Conservation (phyloP, 2,888 invertebrate genomes). For the Cryptus viduatorius region DNA sequence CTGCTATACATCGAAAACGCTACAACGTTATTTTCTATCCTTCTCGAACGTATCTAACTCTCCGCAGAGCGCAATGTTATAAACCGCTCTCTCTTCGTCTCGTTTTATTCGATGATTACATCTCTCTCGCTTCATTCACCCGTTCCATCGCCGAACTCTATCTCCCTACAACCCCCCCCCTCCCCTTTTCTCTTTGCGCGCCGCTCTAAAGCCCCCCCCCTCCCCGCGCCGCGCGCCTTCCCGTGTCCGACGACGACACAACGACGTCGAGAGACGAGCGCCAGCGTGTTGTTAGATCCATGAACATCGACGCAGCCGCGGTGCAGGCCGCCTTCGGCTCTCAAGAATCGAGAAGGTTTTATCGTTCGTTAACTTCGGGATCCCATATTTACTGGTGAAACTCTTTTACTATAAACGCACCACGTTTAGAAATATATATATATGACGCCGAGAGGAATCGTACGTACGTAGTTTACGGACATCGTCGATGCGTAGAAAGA, state of each 20-base stretch:
- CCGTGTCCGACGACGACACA: constrained; percentile 41
- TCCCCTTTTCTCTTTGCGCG: constrained; percentile 46
- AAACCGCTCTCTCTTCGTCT: background rate
- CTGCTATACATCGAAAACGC: constrained; percentile 24
- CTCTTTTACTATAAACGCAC: constrained; percentile 21
- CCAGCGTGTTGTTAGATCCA: constrained; percentile 62
- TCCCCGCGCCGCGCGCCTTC: constrained; percentile 30
- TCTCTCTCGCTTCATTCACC: constrained; percentile 44
- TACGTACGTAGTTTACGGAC: constrained; percentile 2
- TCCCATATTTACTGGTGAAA: constrained; percentile 38
- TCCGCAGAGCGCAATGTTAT: background rate
- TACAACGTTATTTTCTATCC: constrained; percentile 49
- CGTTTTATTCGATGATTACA: constrained; percentile 51
- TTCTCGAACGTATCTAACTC: constrained; percentile 22
- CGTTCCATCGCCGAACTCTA: constrained; percentile 3
- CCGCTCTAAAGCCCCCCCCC: constrained; percentile 2
- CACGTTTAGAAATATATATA: background rate
- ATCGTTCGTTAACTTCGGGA: constrained; percentile 58
- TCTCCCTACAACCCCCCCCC: background rate
- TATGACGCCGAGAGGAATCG: background rate
- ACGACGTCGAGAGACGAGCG: constrained; percentile 30
- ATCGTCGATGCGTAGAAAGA: background rate
- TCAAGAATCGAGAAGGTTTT: constrained; percentile 60
- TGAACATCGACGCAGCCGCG: constrained; percentile 69
- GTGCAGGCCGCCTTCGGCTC: constrained; percentile 52